Evolutionary conservation across 2,888 invertebrate species (phyloP).

Genomic region (Enchytraeus crypticus): DNA sequence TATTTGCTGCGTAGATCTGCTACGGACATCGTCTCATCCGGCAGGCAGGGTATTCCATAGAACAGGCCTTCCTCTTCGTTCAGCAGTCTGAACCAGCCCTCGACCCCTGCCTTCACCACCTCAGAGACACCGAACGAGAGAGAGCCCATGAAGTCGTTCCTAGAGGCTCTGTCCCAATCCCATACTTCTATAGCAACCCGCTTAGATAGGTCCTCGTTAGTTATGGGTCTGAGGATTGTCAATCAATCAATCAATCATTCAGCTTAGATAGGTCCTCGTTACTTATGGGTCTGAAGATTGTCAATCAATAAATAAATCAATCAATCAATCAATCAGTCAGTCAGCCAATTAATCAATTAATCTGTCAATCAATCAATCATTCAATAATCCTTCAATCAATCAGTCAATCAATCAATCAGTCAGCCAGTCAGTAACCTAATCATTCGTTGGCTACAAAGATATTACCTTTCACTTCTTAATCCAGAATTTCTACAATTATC

Average conservation of each 20-base stretch:
- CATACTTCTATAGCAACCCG: conserved; percentile 89
- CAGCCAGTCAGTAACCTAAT: too few relatives aligned
- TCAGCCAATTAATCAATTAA: too few relatives aligned
- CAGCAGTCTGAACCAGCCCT: conserved; percentile 69
- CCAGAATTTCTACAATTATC: too few relatives aligned
- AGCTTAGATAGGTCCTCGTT: not conserved
- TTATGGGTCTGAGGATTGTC: conserved; percentile 17
- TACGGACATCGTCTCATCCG: conserved; percentile 78
- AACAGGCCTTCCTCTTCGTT: conserved; percentile 97
- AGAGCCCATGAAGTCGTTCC: conserved; percentile 99
- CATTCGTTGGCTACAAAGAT: too few relatives aligned
- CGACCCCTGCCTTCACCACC: conserved; percentile 26
- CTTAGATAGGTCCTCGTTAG: conserved; percentile 80
- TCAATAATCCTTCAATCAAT: too few relatives aligned
- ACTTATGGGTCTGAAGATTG: not conserved
- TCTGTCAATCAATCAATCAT: too few relatives aligned
- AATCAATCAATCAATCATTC: not conserved
- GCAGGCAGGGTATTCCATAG: conserved; percentile 95
- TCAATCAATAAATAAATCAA: not conserved
- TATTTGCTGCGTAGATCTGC: conserved; percentile 59
- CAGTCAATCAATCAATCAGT: too few relatives aligned
- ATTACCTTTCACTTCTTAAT: too few relatives aligned
- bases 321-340: too few relatives aligned
- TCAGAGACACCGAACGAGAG: conserved; percentile 73
- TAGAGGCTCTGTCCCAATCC: conserved; percentile 99